Evolutionary conservation across 37 sponge, comb jelly and placozoan species (phyloP).

Genomic region (Ianthella basta): DNA sequence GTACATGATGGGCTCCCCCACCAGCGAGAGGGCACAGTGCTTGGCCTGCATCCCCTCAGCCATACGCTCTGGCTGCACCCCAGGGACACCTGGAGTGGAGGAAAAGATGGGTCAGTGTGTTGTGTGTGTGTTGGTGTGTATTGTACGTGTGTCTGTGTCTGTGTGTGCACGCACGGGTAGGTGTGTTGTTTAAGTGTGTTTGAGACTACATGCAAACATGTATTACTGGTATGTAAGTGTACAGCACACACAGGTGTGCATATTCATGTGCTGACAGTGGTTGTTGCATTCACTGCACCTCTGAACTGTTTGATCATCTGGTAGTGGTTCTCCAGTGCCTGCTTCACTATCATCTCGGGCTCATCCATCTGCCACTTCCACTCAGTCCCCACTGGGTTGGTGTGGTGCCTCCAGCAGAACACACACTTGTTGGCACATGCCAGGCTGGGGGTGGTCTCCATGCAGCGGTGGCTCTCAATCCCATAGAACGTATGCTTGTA

Average conservation of each 20-base stretch:
- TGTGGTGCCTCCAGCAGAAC: conserved; percentile 96
- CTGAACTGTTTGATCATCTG: conserved; percentile 95
- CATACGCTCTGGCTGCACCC: conserved; percentile 83
- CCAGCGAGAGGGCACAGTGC: conserved; percentile 97
- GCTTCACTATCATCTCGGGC: conserved; percentile 76
- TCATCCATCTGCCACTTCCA: conserved; percentile 95
- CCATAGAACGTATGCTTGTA: conserved; percentile 99
- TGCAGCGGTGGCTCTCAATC: conserved; percentile 97
- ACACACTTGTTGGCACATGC: conserved; percentile 99
- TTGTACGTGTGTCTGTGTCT: not conserved
- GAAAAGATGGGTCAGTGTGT: not conserved
- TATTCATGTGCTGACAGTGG: conserved; percentile 12
- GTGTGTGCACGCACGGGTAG: not conserved
- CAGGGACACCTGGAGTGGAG: conserved; percentile 79
- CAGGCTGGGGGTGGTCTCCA: conserved; percentile 97
- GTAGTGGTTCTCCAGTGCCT: conserved; percentile 88
- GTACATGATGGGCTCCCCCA: conserved; percentile 98
- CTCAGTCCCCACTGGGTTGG: conserved; percentile 98
- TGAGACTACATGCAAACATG: not conserved
- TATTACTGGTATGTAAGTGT: conserved; percentile 13
- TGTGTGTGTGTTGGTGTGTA: no score
- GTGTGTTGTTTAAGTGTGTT: conserved; percentile 19
- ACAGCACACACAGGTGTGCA: no score
- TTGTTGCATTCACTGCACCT: no score
- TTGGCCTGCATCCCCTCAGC: conserved; percentile 84